Conservation (phyloP, 2,113 vertebrate genomes). For the Coregonus clupeaformis region DNA sequence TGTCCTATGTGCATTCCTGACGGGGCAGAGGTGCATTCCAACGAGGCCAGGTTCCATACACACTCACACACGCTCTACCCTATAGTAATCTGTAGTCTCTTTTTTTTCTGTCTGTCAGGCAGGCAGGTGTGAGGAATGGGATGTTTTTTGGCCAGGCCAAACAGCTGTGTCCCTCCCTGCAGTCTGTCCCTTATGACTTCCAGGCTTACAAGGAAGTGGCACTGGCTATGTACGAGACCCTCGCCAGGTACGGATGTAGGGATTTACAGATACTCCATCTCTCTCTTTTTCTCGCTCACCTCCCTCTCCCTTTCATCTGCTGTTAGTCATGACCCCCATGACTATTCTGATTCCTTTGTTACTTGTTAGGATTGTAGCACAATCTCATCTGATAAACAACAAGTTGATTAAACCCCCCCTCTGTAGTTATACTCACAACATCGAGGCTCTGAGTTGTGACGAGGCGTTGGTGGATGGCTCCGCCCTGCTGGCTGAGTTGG, state of each 20-base stretch:
- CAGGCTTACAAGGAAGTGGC: slow-evolving; percentile 93
- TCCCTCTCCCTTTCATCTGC: no score
- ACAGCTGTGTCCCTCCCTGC: slow-evolving; percentile 87
- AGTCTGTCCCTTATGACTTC: slow-evolving; percentile 92
- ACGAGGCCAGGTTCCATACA: no score
- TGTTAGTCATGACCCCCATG: no score
- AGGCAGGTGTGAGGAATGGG: slow-evolving; percentile 91
- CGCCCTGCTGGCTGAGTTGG: slow-evolving; percentile 85
- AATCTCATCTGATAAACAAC: no score
- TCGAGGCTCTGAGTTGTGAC: slow-evolving; percentile 97
- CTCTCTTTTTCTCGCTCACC: no score
- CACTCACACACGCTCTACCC: no score
- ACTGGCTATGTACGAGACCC: slow-evolving; percentile 85
- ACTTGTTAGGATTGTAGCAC: neutral
- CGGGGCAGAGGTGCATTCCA: no score
- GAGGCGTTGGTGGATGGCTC: slow-evolving; percentile 92
- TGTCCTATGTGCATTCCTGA: no score
- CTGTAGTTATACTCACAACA: slow-evolving; percentile 90
- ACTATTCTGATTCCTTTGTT: no score
- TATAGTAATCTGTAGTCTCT: no score
- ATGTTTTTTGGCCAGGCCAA: slow-evolving; percentile 98
- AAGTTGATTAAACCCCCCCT: neutral
- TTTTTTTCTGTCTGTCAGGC: slow-evolving; percentile 61
- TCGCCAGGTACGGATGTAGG: slow-evolving; percentile 82
- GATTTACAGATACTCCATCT: no score